A percentile compares a stretch with the other conserved stretches of the same genome.
Conservation (phyloP, 2,888 invertebrate genomes). For the Ischnus inquisitorius region DNA sequence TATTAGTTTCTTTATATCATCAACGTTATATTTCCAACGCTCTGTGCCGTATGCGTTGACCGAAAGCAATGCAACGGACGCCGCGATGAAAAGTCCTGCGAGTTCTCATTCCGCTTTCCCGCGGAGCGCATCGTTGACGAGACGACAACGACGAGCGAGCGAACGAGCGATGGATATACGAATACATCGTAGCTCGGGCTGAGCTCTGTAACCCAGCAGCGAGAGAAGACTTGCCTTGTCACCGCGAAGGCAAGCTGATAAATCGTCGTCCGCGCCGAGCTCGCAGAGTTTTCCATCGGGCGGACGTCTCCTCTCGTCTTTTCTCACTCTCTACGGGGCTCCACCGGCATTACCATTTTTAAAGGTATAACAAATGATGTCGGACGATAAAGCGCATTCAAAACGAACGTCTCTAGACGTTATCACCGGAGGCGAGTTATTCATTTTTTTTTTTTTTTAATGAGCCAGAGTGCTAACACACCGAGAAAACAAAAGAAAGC, state of each 20-base stretch:
- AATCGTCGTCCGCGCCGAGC: slow-evolving; percentile 73
- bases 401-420: slow-evolving; percentile 69
- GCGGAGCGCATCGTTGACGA: slow-evolving; percentile 22
- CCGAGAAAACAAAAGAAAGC: neutral
- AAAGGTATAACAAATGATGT: slow-evolving; percentile 81
- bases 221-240: slow-evolving; percentile 60
- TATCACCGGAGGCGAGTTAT: slow-evolving; percentile 68
- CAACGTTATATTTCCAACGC: neutral
- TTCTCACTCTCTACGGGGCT: slow-evolving; percentile 48
- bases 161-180: slow-evolving; percentile 46
- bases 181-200: slow-evolving; percentile 28
- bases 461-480: neutral
- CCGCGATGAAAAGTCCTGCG: slow-evolving; percentile 9
- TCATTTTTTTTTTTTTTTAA: slow-evolving; percentile 46
- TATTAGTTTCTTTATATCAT: neutral
- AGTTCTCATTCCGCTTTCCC: slow-evolving; percentile 31
- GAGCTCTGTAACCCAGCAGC: slow-evolving; percentile 23
- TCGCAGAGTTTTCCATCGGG: slow-evolving; percentile 35
- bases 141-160: slow-evolving; percentile 6
- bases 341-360: slow-evolving; percentile 78
- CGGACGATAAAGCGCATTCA: slow-evolving; percentile 78
- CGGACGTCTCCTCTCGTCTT: slow-evolving; percentile 45
- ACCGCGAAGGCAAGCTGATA: slow-evolving; percentile 73
- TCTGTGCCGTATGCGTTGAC: neutral
- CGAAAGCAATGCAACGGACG: slow-evolving; percentile 39